Evolutionary conservation across 1,140 invertebrate species (phyloP).

Genomic region (Leptoteleia sp.): DNA sequence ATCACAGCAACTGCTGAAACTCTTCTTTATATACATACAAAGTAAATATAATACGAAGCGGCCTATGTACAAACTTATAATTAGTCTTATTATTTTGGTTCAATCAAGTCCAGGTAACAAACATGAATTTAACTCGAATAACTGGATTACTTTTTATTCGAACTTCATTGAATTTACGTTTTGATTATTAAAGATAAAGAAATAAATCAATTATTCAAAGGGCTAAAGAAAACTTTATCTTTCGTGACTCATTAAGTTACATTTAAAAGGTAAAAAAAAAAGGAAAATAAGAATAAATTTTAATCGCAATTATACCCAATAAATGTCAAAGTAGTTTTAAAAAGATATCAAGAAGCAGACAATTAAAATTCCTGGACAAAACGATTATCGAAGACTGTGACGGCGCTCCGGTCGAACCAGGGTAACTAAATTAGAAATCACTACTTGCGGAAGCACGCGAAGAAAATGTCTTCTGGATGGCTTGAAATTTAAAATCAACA

Average conservation of each 20-base stretch:
- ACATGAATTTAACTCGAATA: conserved; percentile 10
- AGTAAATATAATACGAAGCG: conserved; percentile 13
- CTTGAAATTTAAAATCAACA: conserved; percentile 52
- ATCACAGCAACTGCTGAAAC: conserved; percentile 50
- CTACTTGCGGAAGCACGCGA: conserved; percentile 34
- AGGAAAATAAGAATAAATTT: too few species aligned
- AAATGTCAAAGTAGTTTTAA: conserved; percentile 36
- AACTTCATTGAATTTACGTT: conserved; percentile 5
- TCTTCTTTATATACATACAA: conserved; percentile 39
- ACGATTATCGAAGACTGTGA: conserved; percentile 34
- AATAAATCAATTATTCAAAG: conserved; percentile 9
- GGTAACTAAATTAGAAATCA: conserved; percentile 35
- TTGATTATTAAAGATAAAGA: conserved; percentile 10
- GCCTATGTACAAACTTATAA: conserved; percentile 52
- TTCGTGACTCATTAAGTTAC: conserved; percentile 16
- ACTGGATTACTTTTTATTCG: background rate
- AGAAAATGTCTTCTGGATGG: conserved; percentile 29
- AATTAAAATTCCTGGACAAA: conserved; percentile 37
- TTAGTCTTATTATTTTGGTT: conserved; percentile 40
- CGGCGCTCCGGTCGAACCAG: background rate
- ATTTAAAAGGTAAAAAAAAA: conserved; percentile 9
- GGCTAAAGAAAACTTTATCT: conserved; percentile 1
- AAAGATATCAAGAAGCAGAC: conserved; percentile 18
- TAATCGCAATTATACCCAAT: conserved; percentile 34
- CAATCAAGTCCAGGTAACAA: conserved; percentile 21